phyloP scores from a whole-genome alignment of 2,888 invertebrate species.

The Euzetes globulus region DNA sequence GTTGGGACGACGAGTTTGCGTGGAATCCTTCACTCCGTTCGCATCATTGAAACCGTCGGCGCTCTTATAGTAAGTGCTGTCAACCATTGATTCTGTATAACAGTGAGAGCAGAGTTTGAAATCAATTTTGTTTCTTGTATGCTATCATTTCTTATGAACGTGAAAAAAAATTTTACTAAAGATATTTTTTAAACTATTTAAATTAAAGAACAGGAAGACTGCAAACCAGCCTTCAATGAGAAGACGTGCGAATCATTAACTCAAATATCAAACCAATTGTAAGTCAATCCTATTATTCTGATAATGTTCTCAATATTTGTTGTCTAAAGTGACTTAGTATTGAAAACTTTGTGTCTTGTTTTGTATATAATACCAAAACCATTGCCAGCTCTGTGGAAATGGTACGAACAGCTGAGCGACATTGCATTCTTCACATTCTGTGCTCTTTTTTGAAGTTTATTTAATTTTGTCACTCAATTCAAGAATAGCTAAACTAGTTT shows the following conservation, averaged over 20 bases:
- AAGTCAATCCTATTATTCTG: too few relatives aligned
- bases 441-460: too few relatives aligned
- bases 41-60: neutral
- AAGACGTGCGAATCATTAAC: too few relatives aligned
- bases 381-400: neutral
- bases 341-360: neutral
- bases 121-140: neutral
- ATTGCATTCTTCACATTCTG: neutral
- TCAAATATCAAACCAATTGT: too few relatives aligned
- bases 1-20: neutral
- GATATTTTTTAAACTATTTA: neutral
- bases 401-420: neutral
- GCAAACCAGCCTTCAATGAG: too few relatives aligned
- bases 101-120: conserved; percentile 5
- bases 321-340: neutral
- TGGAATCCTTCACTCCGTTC: conserved; percentile 10
- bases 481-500: too few relatives aligned
- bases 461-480: too few relatives aligned
- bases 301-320: too few relatives aligned
- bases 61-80: conserved; percentile 5
- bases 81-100: neutral
- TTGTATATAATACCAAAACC: neutral
- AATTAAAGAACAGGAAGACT: too few relatives aligned
- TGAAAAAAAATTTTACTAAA: neutral
- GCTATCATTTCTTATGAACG: too few relatives aligned